Conservation (phyloP, 2,797 vertebrate genomes). For the Phataginus tetradactyla region DNA sequence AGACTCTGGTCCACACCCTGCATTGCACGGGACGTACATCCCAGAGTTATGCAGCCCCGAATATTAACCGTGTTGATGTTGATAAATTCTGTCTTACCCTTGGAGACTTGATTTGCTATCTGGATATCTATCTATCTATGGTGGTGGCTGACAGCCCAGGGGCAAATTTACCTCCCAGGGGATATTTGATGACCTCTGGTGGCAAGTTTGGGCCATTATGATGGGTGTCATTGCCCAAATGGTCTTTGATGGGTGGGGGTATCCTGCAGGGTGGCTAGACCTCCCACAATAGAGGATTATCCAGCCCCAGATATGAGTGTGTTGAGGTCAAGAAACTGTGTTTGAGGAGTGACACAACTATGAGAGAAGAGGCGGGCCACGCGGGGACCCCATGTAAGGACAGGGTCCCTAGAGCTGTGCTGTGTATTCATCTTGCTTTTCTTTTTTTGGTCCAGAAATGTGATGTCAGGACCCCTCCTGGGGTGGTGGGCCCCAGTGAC, state of each 20-base stretch:
- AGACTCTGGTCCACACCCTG: rapidly evolving
- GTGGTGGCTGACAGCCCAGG: too few species aligned
- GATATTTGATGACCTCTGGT: neutral
- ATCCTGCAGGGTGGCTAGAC: rapidly evolving
- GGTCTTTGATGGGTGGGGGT: rapidly evolving
- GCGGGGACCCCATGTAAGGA: too few species aligned
- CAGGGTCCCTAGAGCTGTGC: too few species aligned
- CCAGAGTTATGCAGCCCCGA: rapidly evolving
- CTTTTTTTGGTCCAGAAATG: neutral
- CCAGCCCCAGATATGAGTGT: neutral
- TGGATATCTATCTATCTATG: neutral
- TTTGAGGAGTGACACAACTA: too few species aligned
- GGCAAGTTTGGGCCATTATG: too few species aligned
- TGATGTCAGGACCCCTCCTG: rapidly evolving
- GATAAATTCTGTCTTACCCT: neutral
- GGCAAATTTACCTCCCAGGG: neutral
- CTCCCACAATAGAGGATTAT: too few species aligned
- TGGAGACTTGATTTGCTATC: neutral
- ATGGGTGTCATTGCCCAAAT: rapidly evolving
- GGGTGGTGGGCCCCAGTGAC: rapidly evolving
- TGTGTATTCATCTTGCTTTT: neutral
- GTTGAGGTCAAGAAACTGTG: neutral
- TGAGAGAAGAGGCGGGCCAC: rapidly evolving
- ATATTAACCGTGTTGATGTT: rapidly evolving
- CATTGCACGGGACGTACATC: rapidly evolving